Conservation (phyloP, 2,888 invertebrate species). For the Clitarchus hookeri region DNA sequence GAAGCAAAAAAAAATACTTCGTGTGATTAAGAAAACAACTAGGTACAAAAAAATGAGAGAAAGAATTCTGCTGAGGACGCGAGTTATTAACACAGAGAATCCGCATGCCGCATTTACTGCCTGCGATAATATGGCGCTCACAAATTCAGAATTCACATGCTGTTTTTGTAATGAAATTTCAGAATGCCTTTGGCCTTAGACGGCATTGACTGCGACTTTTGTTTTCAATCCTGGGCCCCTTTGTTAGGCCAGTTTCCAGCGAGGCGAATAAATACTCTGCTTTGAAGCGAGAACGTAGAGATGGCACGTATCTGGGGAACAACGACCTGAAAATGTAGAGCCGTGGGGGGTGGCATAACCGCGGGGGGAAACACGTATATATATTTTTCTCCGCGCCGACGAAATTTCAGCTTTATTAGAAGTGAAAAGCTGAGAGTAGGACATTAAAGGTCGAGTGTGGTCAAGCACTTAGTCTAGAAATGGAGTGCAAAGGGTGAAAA, state of each 20-base stretch:
- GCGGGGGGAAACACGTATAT: too few relatives aligned
- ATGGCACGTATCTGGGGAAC: too few relatives aligned
- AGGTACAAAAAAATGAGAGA: too few relatives aligned
- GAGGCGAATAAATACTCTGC: too few relatives aligned
- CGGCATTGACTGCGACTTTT: not conserved
- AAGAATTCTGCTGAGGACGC: too few relatives aligned
- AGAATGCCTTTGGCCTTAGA: not conserved
- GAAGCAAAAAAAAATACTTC: too few relatives aligned
- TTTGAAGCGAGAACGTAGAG: too few relatives aligned
- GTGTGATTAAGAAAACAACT: too few relatives aligned
- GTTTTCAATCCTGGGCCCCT: not conserved
- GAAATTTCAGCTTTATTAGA: constrained; percentile 10
- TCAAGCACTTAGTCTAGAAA: constrained; percentile 11
- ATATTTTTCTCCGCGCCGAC: not conserved
- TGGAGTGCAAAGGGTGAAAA: constrained; percentile 3
- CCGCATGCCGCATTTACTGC: not conserved
- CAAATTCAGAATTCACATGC: not conserved
- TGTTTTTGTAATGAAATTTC: not conserved
- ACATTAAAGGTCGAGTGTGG: not conserved
- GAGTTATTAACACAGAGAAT: not conserved
- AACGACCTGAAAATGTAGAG: too few relatives aligned
- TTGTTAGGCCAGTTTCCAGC: not conserved
- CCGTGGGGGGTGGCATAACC: too few relatives aligned
- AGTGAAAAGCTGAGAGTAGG: not conserved
- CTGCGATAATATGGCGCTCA: not conserved